Base-by-base conservation (phyloP, 2,888 invertebrate genomes). In the Peribatodes rhomboidaria region DNA sequence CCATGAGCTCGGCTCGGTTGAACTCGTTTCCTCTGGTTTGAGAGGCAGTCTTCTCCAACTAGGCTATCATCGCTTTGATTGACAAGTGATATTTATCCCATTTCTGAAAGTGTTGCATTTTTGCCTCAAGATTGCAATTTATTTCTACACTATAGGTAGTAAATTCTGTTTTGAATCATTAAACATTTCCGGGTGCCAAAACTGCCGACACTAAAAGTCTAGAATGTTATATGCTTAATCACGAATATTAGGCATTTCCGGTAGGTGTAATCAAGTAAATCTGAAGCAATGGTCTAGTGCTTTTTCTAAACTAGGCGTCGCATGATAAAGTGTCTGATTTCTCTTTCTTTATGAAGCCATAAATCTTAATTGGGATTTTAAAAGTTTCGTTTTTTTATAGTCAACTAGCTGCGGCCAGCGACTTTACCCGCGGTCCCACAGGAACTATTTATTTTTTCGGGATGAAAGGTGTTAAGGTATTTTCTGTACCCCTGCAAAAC, bases 211-310 rank as follows among this genome's bases (percentile, higher is more conserved):
- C 8, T 22, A 22, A 46, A 46, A n/a, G 10, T 46, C 18, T 16
- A 27, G 44, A 13, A 22, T 22, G 7, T 20, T 22, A 46, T 46
- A 22, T 22, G 6, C 9, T n/a, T 22, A 46, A 22, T 7, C 7
- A 46, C 4, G 6, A 27, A 27, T 27, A 6, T 22, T 46, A 46
- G 46, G 46, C 13, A 46, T 46, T 46, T 46, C 46, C 46, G 46
- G 46, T 42, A 16, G 2, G 9, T 42, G 18, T 7, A 18, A 10
- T 16, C 18, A 10, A 18, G 41, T 41, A 18, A 18, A 16, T 18
- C 10, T 42, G 16, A 42, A 10, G 10, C 10, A 10, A 18, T 18
- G 18, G 18, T 18, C 9, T 16, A 42, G 18, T n/a, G 37, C 3
- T 37, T 37, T 27, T 37, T n/a, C 4, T n/a, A 42, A 42, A 16